Evolutionary conservation across 1,140 invertebrate genomes (phyloP).

Genomic region (Sitobion miscanthi): DNA sequence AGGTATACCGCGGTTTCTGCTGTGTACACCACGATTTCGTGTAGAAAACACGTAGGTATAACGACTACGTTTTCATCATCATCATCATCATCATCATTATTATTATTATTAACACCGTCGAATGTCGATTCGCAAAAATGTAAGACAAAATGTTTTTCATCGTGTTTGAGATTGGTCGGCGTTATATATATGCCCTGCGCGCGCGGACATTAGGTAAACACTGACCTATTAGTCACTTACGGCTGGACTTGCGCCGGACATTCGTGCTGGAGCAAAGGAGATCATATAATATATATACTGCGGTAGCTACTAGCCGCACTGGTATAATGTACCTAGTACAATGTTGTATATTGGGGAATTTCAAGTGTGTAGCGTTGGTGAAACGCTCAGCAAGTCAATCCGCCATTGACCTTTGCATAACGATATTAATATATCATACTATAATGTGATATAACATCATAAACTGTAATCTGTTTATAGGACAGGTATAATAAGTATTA

Average conservation of each 20-base stretch:
- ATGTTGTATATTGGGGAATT: background rate
- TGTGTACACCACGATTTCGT: background rate
- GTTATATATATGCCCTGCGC: too few relatives aligned
- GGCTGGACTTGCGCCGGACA: background rate
- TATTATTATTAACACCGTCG: background rate
- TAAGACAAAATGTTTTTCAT: background rate
- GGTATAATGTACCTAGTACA: too few relatives aligned
- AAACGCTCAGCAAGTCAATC: background rate
- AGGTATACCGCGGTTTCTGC: background rate
- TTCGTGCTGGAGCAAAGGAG: background rate
- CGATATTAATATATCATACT: background rate
- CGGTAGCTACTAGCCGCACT: background rate
- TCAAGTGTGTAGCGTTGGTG: too few relatives aligned
- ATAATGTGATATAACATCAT: background rate
- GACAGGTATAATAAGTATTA: too few relatives aligned
- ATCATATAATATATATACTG: background rate
- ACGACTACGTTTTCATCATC: background rate
- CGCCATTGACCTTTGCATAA: background rate
- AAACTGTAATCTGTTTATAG: background rate
- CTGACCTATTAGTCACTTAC: background rate
- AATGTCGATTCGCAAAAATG: constrained; percentile 27
- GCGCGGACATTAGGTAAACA: background rate
- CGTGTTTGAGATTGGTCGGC: background rate
- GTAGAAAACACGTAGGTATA: background rate
- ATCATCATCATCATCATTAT: background rate